Percentiles rank a stretch among this genome's conserved stretches.
These are phyloP conservation scores for Bovichtus variegatus DNA, from an alignment of 2,797 vertebrate genomes.

Conservation along the genomic window DNA sequence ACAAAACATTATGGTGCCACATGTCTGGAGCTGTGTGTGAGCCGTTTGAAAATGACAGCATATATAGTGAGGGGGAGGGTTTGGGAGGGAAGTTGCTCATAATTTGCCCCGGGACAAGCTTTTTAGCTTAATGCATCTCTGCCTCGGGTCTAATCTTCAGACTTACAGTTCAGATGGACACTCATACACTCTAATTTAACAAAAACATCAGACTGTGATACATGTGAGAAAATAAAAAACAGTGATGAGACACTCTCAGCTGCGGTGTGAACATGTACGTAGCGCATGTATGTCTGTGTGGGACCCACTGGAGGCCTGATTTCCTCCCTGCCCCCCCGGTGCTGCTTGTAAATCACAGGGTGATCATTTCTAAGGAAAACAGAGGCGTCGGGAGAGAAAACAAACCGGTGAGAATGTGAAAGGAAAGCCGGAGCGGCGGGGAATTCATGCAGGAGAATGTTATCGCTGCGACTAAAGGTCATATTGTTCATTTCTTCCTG, in stretches of 20 bases:
- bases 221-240: slow-evolving; percentile 14
- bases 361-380: slow-evolving; percentile 79
- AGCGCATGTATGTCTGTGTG: slow-evolving; percentile 8
- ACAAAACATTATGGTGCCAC: neutral
- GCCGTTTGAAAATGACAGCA: neutral
- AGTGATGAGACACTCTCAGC: slow-evolving; percentile 6
- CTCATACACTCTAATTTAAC: slow-evolving; percentile 19
- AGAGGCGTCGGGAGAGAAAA: slow-evolving; percentile 67
- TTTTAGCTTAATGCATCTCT: slow-evolving; percentile 8
- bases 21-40: neutral
- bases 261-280: neutral
- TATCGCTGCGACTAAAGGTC: slow-evolving; percentile 80
- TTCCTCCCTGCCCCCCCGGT: slow-evolving; percentile 33
- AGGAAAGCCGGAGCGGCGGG: slow-evolving; percentile 61
- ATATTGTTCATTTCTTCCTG: slow-evolving; percentile 87
- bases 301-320: slow-evolving; percentile 44
- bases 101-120: slow-evolving; percentile 7
- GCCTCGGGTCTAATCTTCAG: slow-evolving; percentile 31
- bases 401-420: slow-evolving; percentile 73
- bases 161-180: neutral
- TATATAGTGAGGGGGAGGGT: neutral
- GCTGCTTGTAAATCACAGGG: slow-evolving; percentile 75
- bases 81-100: neutral
- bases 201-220: slow-evolving; percentile 18
- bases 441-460: slow-evolving; percentile 79